Base-by-base conservation (phyloP, 1,140 invertebrate species). In the Aradophagus sp. region DNA sequence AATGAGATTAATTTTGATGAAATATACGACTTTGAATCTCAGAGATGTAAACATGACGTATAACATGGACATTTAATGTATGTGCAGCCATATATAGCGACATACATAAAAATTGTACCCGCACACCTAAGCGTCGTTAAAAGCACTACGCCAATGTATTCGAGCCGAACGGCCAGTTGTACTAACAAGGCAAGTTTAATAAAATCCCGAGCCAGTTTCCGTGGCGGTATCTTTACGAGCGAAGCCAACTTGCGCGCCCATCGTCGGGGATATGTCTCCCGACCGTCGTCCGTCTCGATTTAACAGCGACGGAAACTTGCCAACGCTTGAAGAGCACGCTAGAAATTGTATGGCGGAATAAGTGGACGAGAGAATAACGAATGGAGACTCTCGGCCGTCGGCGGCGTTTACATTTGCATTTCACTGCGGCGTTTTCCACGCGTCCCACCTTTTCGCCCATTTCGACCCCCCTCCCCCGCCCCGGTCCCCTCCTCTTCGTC, bases 301-400 rank as follows among this genome's bases (percentile, higher is more conserved):
- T 56, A 61, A 48, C 55, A 56, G 50, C 36, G 36, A 61, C 61
- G 53, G 55, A 38, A 66, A 72, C 48, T 72, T 72, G 55, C 56
- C 61, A 55, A 47, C 48, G 47, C 32, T 55, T 50, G 23, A 55
- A 52, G 63, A 73, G 66, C 31, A 62, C 35, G 44, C 32, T 29
- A 53, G 44, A 59, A 63, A 73, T 68, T 63, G 58, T 62, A 45
- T 38, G 42, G 55, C 15, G 39, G 56, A 69, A 74, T 74, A 59
- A 74, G 56, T 73, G 58, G 56, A 73, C 62, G 65, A 65, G 55
- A 56, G 61, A 66, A 66, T 69, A 74, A 74, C 59, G 65, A 74
- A 66, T 58, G 34, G 47, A 68, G 39, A 61, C 58, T 69, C 55
- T 47, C 53, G 61, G 56, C 56, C 44, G 59, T 44, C 52, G 52